Conservation (phyloP, 2,113 vertebrate genomes). For the Psittacula cyanocephala region DNA sequence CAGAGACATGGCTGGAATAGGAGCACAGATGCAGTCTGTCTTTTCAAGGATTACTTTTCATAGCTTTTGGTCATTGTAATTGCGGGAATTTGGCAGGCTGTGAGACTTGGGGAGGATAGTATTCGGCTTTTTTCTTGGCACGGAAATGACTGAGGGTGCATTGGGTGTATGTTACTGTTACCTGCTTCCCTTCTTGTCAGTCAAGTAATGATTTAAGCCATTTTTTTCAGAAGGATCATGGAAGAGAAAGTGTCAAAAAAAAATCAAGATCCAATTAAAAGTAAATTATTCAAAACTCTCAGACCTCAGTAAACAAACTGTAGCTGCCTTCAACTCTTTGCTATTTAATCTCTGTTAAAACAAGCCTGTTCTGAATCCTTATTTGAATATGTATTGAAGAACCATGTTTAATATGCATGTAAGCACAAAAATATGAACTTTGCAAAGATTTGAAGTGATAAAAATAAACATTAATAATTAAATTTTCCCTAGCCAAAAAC, state of each 20-base stretch:
- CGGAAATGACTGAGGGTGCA: background rate
- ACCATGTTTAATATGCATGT: background rate
- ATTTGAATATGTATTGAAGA: background rate
- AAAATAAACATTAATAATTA: background rate
- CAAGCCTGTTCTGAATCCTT: background rate
- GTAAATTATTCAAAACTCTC: background rate
- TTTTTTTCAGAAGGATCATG: accelerated
- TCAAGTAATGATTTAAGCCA: background rate
- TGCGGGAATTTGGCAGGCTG: background rate
- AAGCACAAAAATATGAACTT: background rate
- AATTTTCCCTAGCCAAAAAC: background rate
- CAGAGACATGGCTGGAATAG: background rate
- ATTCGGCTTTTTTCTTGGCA: background rate
- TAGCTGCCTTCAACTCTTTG: background rate
- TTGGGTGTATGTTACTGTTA: background rate
- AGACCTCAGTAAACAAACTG: background rate
- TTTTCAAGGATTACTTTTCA: background rate
- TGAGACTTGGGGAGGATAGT: background rate
- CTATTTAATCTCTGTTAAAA: background rate
- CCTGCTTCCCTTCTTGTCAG: background rate
- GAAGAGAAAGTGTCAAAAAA: background rate
- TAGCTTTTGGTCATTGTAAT: background rate
- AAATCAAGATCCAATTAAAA: background rate
- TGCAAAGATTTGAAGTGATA: background rate
- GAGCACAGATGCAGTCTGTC: background rate